Base-by-base conservation (phyloP, 2,797 vertebrate species). In the Falco rusticolus region DNA sequence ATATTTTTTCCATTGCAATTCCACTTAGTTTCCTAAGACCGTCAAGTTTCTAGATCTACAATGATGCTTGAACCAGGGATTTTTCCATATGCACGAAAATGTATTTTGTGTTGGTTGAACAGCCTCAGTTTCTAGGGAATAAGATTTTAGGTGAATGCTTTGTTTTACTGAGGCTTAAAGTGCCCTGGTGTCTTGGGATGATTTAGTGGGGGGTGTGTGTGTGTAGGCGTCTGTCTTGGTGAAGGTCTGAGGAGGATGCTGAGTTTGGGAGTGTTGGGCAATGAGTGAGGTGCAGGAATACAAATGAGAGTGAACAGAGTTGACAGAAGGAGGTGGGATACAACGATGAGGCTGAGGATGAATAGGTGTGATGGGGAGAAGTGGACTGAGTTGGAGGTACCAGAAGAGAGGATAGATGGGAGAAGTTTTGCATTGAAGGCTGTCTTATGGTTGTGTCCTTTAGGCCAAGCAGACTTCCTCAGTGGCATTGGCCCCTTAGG, bases 261-360 rank as follows among this genome's bases (percentile, higher is more conserved):
- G 51, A 21, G 6, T 77, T 86, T 74, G 56, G 48, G 47, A 61
- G 54, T 10, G 12, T 37, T 83, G 47, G 51, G 39, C 21, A 48
- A 17, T 9, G 29, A 37, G 28, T 1, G 20, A 65, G 16, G 19
- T 70, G 69, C 31, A 43, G 47, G 74, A 56, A 43, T 56, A 51
- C 22, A 60, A 56, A 41, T 18, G 26, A 39, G 72, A 12, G 29
- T 45, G 53, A 28, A 16, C 28, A 60, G 54, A n/a, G 84, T 45
- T 0, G 0, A 0, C 11, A 33, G 24, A 20, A 84, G 31, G n/a
- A 60, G 51, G 25, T 61, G 31, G 45, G 19, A n/a, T 66, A 10
- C n/a, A 47, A 0, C 0, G 1, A 3, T 24, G 54, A 69, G 41
- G 43, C 51, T 65, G 51, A 80, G 68, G 31, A 50, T 53, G 37